A percentile compares a stretch with the other conserved stretches of the same genome.
Evolutionary conservation across 2,113 vertebrate genomes (phyloP).

Genomic region (Brachyistius frenatus): DNA sequence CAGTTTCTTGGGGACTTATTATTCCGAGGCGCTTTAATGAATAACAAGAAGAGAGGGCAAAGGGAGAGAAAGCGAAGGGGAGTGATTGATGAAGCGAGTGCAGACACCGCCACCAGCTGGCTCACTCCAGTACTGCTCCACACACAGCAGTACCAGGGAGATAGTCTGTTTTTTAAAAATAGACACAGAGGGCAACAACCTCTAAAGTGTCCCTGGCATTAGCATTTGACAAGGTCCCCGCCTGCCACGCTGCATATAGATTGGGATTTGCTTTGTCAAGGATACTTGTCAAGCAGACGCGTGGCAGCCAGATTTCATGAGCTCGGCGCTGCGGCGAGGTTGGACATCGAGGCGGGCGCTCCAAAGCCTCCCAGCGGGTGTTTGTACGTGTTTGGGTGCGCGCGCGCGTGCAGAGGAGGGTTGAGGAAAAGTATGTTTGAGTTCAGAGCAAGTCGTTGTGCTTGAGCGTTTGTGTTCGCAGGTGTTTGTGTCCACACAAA

Average conservation of each 20-base stretch:
- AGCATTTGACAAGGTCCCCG: conserved; percentile 80
- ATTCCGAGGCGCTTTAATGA: conserved; percentile 87
- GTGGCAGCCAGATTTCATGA: conserved; percentile 80
- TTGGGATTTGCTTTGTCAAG: conserved; percentile 81
- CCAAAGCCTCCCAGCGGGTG: conserved; percentile 58
- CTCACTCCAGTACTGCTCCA: conserved; percentile 74
- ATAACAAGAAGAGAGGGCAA: conserved; percentile 84
- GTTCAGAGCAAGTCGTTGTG: neutral
- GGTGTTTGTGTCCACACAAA: neutral
- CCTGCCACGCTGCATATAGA: conserved; percentile 78
- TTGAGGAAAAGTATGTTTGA: neutral
- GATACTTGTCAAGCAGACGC: conserved; percentile 77
- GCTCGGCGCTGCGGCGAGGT: conserved; percentile 56
- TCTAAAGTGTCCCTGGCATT: conserved; percentile 79
- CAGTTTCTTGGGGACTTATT: conserved; percentile 89
- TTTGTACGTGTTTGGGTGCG: conserved; percentile 6
- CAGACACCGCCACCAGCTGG: conserved; percentile 86
- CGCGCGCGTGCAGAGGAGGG: conserved; percentile 18
- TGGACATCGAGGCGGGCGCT: conserved; percentile 62
- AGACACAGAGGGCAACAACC: conserved; percentile 75
- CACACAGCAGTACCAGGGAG: conserved; percentile 31
- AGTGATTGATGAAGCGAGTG: conserved; percentile 85
- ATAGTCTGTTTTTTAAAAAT: conserved; percentile 66
- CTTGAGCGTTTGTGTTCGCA: neutral
- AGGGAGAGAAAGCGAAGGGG: conserved; percentile 69